Evolutionary conservation across 2,888 invertebrate species (phyloP).

Genomic region (Rotaria macrura): DNA sequence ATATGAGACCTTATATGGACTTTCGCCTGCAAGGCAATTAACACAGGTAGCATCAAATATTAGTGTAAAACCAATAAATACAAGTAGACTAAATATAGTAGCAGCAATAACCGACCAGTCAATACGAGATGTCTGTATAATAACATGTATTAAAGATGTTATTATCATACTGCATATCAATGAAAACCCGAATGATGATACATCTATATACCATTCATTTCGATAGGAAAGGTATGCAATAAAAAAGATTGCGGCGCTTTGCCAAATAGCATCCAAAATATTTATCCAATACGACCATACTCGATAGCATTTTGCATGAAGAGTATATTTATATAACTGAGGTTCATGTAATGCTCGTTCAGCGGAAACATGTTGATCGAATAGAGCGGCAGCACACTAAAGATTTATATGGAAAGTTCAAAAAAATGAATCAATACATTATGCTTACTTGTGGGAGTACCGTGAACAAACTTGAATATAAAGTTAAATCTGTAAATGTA

Average conservation of each 20-base stretch:
- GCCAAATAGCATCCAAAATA: constrained; percentile 75
- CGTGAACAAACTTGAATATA: not conserved
- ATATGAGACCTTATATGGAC: not conserved
- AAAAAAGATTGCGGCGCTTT: constrained; percentile 81
- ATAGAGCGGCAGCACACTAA: not conserved
- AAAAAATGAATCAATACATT: not conserved
- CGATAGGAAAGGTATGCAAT: constrained; percentile 55
- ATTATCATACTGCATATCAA: not conserved
- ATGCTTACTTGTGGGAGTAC: not conserved
- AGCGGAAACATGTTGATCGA: not conserved
- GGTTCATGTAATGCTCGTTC: not conserved
- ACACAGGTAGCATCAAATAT: not conserved
- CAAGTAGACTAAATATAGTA: not conserved
- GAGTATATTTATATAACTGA: not conserved
- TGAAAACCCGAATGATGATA: not conserved
- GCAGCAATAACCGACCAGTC: not conserved
- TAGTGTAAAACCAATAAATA: not conserved
- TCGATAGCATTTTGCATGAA: constrained; percentile 59
- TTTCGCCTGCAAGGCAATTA: not conserved
- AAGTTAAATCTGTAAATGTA: not conserved
- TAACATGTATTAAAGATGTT: not conserved
- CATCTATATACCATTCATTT: constrained; percentile 36
- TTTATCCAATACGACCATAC: constrained; percentile 78
- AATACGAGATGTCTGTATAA: not conserved
- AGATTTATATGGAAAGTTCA: not conserved